These are phyloP conservation scores for Luscinia luscinia DNA, from an alignment of 2,797 vertebrate genomes.

Conservation along the genomic window DNA sequence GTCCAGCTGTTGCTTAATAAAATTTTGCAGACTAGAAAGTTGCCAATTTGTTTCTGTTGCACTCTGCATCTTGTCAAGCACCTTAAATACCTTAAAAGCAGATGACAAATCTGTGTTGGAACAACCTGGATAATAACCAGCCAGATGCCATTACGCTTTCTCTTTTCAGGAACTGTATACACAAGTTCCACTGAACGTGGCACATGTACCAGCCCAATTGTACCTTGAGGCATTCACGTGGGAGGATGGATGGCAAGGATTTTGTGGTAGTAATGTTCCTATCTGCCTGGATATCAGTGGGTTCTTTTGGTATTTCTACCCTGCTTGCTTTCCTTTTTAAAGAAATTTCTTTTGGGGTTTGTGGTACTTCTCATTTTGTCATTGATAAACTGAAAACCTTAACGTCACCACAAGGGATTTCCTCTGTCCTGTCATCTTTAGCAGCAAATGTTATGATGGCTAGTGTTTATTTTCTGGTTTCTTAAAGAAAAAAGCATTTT, in stretches of 20 bases:
- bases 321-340: not conserved
- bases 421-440: not conserved
- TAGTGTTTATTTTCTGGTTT: not conserved
- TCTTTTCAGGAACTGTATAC: not conserved
- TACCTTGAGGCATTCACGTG: not conserved
- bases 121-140: not conserved
- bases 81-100: conserved; percentile 9
- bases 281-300: not conserved
- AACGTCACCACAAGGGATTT: not conserved
- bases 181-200: not conserved
- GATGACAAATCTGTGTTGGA: not conserved
- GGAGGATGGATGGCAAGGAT: not conserved
- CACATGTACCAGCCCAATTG: not conserved
- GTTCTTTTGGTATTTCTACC: not conserved
- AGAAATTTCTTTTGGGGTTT: not conserved
- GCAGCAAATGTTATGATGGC: not conserved
- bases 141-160: not conserved
- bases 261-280: not conserved
- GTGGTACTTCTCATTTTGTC: conserved; percentile 20
- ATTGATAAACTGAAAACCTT: not conserved
- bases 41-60: conserved; percentile 35
- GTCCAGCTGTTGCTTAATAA: conserved; percentile 88
- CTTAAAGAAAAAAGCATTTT: not conserved
- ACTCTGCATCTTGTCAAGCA: conserved; percentile 27
- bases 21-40: conserved; percentile 80